These are phyloP conservation scores for Drosophila mimica DNA, from an alignment of 2,888 invertebrate genomes.

Conservation along the genomic window DNA sequence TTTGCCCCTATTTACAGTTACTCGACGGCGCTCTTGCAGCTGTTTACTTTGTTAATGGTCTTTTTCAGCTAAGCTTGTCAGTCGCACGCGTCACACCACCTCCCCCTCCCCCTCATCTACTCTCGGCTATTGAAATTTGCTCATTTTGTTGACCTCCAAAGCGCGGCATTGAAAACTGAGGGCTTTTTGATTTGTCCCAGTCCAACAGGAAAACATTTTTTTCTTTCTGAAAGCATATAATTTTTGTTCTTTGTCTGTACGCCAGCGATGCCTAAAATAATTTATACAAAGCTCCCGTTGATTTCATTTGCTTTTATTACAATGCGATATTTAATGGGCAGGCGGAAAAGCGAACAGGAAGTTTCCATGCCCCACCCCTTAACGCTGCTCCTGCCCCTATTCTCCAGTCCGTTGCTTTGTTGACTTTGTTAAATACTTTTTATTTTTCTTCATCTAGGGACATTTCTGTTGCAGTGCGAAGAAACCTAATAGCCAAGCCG, in stretches of 20 bases:
- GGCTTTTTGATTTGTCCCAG: conserved; percentile 68
- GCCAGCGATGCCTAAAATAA: conserved; percentile 68
- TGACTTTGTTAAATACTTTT: conserved; percentile 75
- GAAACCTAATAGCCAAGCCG: conserved; percentile 15
- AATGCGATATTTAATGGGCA: conserved; percentile 56
- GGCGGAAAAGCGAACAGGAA: conserved; percentile 13
- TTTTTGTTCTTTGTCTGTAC: conserved; percentile 39
- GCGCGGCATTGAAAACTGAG: conserved; percentile 65
- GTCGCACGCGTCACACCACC: conserved; percentile 55
- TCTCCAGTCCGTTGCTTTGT: conserved; percentile 41
- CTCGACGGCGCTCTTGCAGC: conserved; percentile 65
- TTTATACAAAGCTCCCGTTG: conserved; percentile 69
- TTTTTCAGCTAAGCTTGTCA: conserved; percentile 77
- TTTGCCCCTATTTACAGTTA: conserved; percentile 49
- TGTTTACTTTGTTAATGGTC: conserved; percentile 81
- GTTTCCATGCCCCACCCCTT: conserved; percentile 8
- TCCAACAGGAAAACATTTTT: conserved; percentile 11
- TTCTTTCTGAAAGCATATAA: conserved; percentile 8
- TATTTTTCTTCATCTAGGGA: conserved; percentile 25
- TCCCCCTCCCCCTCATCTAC: conserved; percentile 1
- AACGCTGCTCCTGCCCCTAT: neutral
- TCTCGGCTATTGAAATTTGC: conserved; percentile 57
- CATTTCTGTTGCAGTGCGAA: conserved; percentile 29
- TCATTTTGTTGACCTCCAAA: conserved; percentile 73
- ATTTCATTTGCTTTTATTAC: conserved; percentile 72